Evolutionary conservation across 92 coral and sea anemone genomes (phyloP).

Genomic region (Pocillopora grandis): DNA sequence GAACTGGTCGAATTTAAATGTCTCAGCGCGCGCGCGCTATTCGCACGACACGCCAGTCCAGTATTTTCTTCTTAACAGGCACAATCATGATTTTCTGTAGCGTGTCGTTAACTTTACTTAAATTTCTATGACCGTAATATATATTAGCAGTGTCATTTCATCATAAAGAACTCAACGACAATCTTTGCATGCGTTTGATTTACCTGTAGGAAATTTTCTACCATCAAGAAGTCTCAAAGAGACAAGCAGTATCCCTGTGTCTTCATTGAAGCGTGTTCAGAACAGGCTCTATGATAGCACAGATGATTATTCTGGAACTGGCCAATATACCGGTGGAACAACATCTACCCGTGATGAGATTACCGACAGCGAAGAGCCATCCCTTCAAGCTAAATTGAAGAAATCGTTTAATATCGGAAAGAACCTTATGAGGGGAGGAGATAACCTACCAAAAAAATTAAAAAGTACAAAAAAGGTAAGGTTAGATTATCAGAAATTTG

Average conservation of each 20-base stretch:
- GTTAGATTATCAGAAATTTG: not conserved
- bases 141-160: too few relatives aligned
- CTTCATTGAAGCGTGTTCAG: not conserved
- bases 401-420: not conserved
- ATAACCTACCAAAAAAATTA: not conserved
- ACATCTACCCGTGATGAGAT: not conserved
- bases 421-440: not conserved
- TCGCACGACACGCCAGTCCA: too few relatives aligned
- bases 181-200: not conserved
- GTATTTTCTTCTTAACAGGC: too few relatives aligned
- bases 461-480: too few relatives aligned
- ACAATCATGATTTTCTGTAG: too few relatives aligned
- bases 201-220: not conserved
- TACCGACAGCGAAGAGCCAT: not conserved
- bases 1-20: too few relatives aligned
- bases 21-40: too few relatives aligned
- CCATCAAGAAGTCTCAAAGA: not conserved
- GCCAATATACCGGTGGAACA: not conserved
- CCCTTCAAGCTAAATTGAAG: too few relatives aligned
- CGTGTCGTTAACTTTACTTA: too few relatives aligned
- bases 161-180: too few relatives aligned
- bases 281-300: not conserved
- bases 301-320: not conserved
- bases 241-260: not conserved
- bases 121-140: too few relatives aligned